Evolutionary conservation across 1,140 invertebrate species (phyloP), one percentile per base, ranked within the genome.

Genomic region (Andrena cerasifolii): DNA sequence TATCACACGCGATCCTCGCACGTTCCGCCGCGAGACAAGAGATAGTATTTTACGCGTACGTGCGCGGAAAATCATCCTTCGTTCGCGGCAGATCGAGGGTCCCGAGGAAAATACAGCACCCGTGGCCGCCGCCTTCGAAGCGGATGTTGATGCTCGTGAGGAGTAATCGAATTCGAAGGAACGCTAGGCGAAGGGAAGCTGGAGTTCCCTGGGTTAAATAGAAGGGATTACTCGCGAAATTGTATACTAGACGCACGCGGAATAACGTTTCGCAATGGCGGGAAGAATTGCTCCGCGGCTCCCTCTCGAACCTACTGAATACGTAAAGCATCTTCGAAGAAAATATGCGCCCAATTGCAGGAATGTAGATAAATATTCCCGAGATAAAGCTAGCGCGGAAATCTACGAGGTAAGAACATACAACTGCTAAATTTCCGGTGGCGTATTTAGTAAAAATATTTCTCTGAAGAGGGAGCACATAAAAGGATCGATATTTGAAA

Each of bases 11-110:
- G 54, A 51, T 18, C 45, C 3, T n/a, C n/a, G 16, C 71, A 63
- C 36, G 70, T 40, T 28, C 18, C 26, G 28, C 49, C 40, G 43
- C 12, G 36, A 62, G 59, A 73, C 71, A 65, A 54, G 33, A 43
- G 71, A 49, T 59, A 56, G 49, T 26, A 40, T 77, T 68, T 70
- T 31, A 61, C 43, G 66, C 54, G 74, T 67, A 76, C 74, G 45
- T 61, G 74, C 74, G 43, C 54, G 53, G 66, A 77, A 77, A 59
- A 77, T 70, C 24, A 31, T 51, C 51, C 54, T 31, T 43, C 63
- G 51, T 47, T 36, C 8, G 16, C 1, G 6, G 24, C 24, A 40
- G 43, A n/a, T 18, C 61, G 61, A 18, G 18, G 24, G n/a, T 21
- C 0, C n/a, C 3, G 7, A 24, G 33, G n/a, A 56, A 67, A 36